Percentiles rank a stretch among this genome's conserved stretches.
phyloP scores from a whole-genome alignment of 2,797 vertebrate genomes.

The Rachycentron canadum region DNA sequence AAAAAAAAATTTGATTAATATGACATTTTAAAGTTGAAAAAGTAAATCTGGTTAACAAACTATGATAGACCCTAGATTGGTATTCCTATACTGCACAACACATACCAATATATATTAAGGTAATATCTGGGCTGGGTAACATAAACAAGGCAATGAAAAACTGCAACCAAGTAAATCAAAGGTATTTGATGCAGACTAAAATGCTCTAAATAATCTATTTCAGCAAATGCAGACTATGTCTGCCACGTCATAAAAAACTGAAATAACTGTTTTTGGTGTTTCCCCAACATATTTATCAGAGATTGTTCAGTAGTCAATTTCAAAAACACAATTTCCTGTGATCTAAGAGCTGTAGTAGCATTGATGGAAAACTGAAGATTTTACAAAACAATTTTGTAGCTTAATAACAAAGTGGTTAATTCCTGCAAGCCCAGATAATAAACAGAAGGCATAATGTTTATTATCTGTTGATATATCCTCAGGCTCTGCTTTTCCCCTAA shows the following conservation, averaged over 20 bases:
- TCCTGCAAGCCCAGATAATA: slow-evolving; percentile 64
- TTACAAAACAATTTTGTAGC: slow-evolving; percentile 40
- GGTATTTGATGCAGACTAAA: background rate
- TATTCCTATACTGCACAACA: background rate
- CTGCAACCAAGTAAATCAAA: background rate
- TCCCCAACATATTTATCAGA: background rate
- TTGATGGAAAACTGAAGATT: slow-evolving; percentile 51
- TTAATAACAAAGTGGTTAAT: slow-evolving; percentile 55
- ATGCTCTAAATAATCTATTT: slow-evolving; percentile 20
- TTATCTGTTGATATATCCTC: slow-evolving; percentile 70
- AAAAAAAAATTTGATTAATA: no score
- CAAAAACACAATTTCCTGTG: slow-evolving; percentile 9
- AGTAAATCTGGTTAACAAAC: background rate
- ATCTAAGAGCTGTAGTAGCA: slow-evolving; percentile 1
- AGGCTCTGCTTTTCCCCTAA: slow-evolving; percentile 62
- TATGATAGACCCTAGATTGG: background rate
- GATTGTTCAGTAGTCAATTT: background rate
- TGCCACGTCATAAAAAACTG: background rate
- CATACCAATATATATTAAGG: background rate
- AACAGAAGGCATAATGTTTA: slow-evolving; percentile 75
- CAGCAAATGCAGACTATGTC: background rate
- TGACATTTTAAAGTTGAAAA: background rate
- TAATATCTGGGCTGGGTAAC: slow-evolving; percentile 6
- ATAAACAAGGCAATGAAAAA: slow-evolving; percentile 14
- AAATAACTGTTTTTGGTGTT: background rate